Percentiles rank a stretch among this genome's conserved stretches.
Conservation (phyloP, 2,113 vertebrate genomes). For the Sigmodon hispidus region DNA sequence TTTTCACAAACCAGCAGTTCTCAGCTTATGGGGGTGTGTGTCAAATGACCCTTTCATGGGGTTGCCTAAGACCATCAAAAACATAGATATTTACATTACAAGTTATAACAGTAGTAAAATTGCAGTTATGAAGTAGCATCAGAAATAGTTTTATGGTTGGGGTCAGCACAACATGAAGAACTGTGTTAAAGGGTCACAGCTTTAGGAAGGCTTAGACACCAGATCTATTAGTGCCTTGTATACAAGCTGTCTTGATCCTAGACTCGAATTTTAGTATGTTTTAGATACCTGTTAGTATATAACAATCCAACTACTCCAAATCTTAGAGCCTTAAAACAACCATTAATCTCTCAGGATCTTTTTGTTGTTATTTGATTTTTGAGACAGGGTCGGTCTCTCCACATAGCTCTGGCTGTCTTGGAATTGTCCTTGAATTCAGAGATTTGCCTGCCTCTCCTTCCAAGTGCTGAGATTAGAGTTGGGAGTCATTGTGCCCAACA, state of each 20-base stretch:
- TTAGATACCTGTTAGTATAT: not conserved
- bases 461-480: not conserved
- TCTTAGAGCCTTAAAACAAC: not conserved
- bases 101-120: not conserved
- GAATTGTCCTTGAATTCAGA: not conserved
- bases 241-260: not conserved
- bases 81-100: not conserved
- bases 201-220: not conserved
- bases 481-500: not conserved
- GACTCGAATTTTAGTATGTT: not conserved
- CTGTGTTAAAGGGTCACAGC: not conserved
- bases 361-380: not conserved
- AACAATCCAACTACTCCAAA: not conserved
- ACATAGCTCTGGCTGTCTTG: not conserved
- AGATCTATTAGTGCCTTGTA: not conserved
- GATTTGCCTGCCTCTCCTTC: not conserved
- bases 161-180: not conserved
- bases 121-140: not conserved
- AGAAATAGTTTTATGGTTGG: not conserved
- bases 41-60: not conserved
- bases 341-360: not conserved
- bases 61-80: not conserved
- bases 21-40: not conserved
- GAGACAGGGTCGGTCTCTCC: not conserved
- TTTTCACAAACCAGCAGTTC: not conserved